These are phyloP conservation scores for Drosophila ercepeae DNA, from an alignment of 1,140 invertebrate species.

Conservation along the genomic window DNA sequence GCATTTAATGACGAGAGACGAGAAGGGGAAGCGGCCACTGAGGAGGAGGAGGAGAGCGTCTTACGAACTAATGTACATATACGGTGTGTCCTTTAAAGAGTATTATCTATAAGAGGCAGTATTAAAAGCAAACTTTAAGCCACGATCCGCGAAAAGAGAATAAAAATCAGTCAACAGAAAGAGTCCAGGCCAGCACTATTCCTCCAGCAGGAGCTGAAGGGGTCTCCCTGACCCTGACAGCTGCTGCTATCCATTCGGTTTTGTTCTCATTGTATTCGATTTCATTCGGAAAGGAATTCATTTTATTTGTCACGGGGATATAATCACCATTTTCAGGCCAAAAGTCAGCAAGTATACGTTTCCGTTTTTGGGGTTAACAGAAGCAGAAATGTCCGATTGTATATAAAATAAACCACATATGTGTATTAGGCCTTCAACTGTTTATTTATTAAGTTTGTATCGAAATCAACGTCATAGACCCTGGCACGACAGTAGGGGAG, in stretches of 20 bases:
- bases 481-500: conserved; percentile 7
- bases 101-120: conserved; percentile 77
- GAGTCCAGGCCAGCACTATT: conserved; percentile 30
- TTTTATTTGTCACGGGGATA: conserved; percentile 36
- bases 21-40: neutral
- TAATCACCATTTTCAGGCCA: conserved; percentile 34
- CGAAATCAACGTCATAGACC: conserved; percentile 9
- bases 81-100: conserved; percentile 71
- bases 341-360: conserved; percentile 62
- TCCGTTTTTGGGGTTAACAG: conserved; percentile 46
- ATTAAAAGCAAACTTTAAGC: conserved; percentile 67
- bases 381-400: conserved; percentile 58
- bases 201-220: conserved; percentile 1
- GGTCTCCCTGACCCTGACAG: neutral
- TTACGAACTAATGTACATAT: conserved; percentile 74
- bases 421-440: conserved; percentile 38
- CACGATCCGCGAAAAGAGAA: conserved; percentile 13
- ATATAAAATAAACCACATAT: conserved; percentile 44
- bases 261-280: conserved; percentile 61
- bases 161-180: conserved; percentile 13
- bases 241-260: conserved; percentile 14
- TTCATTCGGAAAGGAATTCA: conserved; percentile 62
- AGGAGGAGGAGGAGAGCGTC: conserved; percentile 23
- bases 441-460: conserved; percentile 49
- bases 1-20: conserved; percentile 56